Evolutionary conservation across 1,140 invertebrate genomes (phyloP), one percentile per base, ranked within the genome.

Genomic region (Rhopalosiphum padi): DNA sequence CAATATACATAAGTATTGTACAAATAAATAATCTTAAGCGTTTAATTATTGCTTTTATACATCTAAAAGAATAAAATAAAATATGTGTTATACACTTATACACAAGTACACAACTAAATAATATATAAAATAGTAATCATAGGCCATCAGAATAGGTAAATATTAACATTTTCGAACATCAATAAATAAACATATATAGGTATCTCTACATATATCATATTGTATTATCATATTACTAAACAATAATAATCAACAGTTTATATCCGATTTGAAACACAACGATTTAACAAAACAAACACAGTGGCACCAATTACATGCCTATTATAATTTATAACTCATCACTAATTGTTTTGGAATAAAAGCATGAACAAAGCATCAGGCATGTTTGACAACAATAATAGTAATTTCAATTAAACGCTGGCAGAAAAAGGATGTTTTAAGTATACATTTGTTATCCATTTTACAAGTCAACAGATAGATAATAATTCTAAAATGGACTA

Each of bases 41-140:
- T 53, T 89, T 37, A 35, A 23, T 53, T 89, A 89, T 89, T 89
- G 87, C 87, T 51, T 89, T 51, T 53, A 89, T 89, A 89, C 48
- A 53, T 53, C 15, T 53, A 89, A 43, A 85, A 43, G 23, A 83
- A 83, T 87, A 48, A 48, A 30, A 87, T n/a, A 89, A 35, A 89
- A 35, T 25, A 18, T 23, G 46, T n/a, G 21, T n/a, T 2, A 35
- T 89, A 35, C 0, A 21, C 46, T n/a, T 2, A 23, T 89, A 35
- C 0, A 22, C 46, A 53, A 53, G 8, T 51, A 51, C 35, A 53
- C 4, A 51, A 89, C n/a, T 87, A 89, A 21, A 88, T 35, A 88
- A 41, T 35, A 88, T 88, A 23, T n/a, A 35, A 35, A 53, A 41
- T 22, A 53, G 22, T 89, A 88, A 53, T 11, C 51, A 89, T 30